These are phyloP conservation scores for Nymphalis urticae DNA, from an alignment of 2,888 invertebrate species.

Conservation along the genomic window DNA sequence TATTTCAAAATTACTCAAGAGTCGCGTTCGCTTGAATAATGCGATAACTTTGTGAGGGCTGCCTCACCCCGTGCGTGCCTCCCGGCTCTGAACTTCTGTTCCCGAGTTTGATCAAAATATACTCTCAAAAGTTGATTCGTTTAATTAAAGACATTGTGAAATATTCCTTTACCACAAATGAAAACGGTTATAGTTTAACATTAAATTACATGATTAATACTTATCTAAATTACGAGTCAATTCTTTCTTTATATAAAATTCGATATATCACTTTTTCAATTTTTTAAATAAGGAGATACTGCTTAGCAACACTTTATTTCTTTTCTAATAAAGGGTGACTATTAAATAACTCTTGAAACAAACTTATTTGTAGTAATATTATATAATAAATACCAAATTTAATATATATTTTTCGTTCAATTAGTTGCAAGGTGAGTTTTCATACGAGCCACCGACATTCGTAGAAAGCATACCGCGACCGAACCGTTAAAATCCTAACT, in stretches of 20 bases:
- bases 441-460: background rate
- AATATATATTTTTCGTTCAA: too few species aligned
- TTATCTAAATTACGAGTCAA: background rate
- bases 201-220: too few species aligned
- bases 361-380: too few species aligned
- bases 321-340: too few species aligned
- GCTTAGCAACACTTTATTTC: too few species aligned
- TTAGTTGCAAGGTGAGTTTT: too few species aligned
- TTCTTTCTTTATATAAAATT: background rate
- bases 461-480: slow-evolving; percentile 9
- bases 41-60: slow-evolving; percentile 72
- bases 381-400: too few species aligned
- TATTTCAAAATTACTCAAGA: slow-evolving; percentile 83
- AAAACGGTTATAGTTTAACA: background rate
- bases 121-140: slow-evolving; percentile 54
- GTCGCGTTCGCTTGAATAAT: slow-evolving; percentile 81
- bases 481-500: slow-evolving; percentile 34
- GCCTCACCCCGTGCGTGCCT: slow-evolving; percentile 68
- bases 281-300: too few species aligned
- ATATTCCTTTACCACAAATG: background rate
- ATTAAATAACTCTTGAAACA: too few species aligned
- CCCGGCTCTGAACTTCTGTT: slow-evolving; percentile 76
- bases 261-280: background rate
- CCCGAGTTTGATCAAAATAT: slow-evolving; percentile 77
- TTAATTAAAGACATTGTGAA: slow-evolving; percentile 38